Evolutionary conservation across 1,140 invertebrate genomes (phyloP).

Genomic region (Hypothenemus hampei): DNA sequence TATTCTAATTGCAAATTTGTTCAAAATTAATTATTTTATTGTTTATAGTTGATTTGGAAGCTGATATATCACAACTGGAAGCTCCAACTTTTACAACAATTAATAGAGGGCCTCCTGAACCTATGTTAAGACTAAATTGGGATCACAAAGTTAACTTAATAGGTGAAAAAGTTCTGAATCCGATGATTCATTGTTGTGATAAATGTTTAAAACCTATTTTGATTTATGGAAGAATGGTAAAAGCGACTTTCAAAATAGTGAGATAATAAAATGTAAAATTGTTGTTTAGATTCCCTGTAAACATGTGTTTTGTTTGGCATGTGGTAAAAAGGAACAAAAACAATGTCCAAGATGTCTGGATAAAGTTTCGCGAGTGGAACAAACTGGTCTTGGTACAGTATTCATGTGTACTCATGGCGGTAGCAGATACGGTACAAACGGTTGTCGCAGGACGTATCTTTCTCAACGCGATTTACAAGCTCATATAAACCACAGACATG

Average conservation of each 20-base stretch:
- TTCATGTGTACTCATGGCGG: conserved; percentile 94
- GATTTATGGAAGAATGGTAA: conserved; percentile 72
- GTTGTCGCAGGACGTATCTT: conserved; percentile 88
- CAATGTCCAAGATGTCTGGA: conserved; percentile 84
- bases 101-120: conserved; percentile 78
- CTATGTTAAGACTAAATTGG: conserved; percentile 81
- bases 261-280: conserved; percentile 26
- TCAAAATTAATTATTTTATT: not conserved
- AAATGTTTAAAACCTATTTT: conserved; percentile 90
- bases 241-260: not conserved
- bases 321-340: conserved; percentile 81
- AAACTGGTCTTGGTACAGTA: conserved; percentile 92
- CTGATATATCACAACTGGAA: conserved; percentile 82
- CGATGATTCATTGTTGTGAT: conserved; percentile 94
- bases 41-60: conserved; percentile 72
- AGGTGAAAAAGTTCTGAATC: conserved; percentile 92
- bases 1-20: conserved; percentile 21
- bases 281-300: conserved; percentile 83
- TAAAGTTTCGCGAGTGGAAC: conserved; percentile 85
- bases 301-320: conserved; percentile 91
- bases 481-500: conserved; percentile 89
- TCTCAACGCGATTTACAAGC: conserved; percentile 81
- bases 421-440: conserved; percentile 79
- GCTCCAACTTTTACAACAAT: conserved; percentile 88
- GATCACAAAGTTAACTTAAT: conserved; percentile 87